phyloP scores from a whole-genome alignment of 2,113 vertebrate genomes.

The Chelonoidis abingdonii region DNA sequence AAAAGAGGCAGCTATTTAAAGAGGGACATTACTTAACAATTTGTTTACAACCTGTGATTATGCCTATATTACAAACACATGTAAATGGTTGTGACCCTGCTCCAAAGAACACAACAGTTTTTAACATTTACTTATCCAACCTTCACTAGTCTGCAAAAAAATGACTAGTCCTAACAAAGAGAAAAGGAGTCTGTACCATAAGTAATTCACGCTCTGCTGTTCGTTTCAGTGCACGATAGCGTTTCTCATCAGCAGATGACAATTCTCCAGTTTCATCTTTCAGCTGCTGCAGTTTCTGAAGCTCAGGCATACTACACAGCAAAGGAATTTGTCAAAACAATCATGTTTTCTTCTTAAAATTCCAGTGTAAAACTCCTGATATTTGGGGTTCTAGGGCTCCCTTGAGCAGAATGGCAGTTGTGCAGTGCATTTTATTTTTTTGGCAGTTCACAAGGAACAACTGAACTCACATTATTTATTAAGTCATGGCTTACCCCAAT shows the following conservation, averaged over 20 bases:
- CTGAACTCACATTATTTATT: too few species aligned
- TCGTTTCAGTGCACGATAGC: constrained; percentile 95
- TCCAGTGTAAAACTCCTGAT: fast-evolving
- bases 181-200: constrained; percentile 79
- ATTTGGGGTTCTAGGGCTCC: neutral
- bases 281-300: constrained; percentile 97
- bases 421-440: neutral
- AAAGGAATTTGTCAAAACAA: neutral
- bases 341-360: fast-evolving
- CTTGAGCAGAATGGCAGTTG: neutral
- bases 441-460: neutral
- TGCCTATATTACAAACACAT: neutral
- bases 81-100: neutral
- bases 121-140: neutral
- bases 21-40: neutral
- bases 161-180: neutral
- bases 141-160: neutral
- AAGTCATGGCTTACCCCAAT: neutral
- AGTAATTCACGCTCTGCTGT: constrained; percentile 95
- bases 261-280: constrained; percentile 98
- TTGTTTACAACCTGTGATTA: too few species aligned
- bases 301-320: constrained; percentile 91
- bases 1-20: neutral
- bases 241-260: constrained; percentile 96
- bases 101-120: neutral